These are phyloP conservation scores for Gila robusta DNA, from an alignment of 2,797 vertebrate species.

Conservation along the genomic window DNA sequence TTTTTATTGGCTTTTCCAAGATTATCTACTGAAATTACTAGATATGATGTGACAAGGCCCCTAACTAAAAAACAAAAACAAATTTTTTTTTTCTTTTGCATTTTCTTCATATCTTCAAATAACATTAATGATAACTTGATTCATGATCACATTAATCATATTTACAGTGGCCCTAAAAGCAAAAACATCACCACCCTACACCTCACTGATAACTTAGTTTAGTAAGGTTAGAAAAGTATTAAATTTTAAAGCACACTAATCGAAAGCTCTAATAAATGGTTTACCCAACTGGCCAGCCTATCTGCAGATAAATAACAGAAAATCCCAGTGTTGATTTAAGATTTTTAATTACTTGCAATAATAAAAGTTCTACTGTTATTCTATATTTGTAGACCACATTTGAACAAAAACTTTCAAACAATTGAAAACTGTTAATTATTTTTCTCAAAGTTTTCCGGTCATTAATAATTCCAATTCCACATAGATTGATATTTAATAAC, in stretches of 20 bases:
- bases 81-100: background rate
- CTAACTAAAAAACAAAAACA: background rate
- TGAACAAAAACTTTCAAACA: background rate
- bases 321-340: background rate
- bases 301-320: background rate
- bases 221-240: background rate
- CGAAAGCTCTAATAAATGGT: slow-evolving; percentile 1
- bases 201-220: background rate
- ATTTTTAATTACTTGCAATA: background rate
- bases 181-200: no score
- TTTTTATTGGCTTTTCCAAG: background rate
- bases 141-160: background rate
- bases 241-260: background rate
- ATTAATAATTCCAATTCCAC: background rate
- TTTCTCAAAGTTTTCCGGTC: background rate
- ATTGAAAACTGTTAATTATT: background rate
- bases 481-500: background rate
- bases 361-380: background rate
- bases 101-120: background rate
- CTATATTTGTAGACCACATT: background rate
- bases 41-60: background rate
- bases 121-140: background rate
- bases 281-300: background rate
- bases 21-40: background rate
- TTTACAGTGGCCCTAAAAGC: background rate